A percentile compares a stretch with the other conserved stretches of the same genome.
phyloP scores from a whole-genome alignment of 2,797 vertebrate species.

The Chelidonichthys spinosus region DNA sequence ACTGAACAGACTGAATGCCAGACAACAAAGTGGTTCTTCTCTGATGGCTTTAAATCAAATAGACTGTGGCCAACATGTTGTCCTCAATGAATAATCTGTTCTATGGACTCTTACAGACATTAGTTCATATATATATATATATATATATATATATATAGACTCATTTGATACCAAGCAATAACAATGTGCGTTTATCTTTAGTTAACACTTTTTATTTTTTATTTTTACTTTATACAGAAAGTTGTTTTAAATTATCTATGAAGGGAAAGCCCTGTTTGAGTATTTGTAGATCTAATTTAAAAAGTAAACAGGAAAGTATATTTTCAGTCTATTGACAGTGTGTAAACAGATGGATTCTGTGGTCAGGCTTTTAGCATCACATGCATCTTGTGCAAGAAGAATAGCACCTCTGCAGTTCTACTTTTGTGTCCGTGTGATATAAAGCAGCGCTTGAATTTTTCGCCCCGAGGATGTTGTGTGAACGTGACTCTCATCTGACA shows the following conservation, averaged over 20 bases:
- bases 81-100: background rate
- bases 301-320: slow-evolving; percentile 14
- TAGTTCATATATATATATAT: too few relatives aligned
- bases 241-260: background rate
- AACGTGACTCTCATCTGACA: slow-evolving; percentile 9
- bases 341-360: slow-evolving; percentile 25
- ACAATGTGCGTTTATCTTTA: slow-evolving; percentile 12
- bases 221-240: background rate
- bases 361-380: slow-evolving; percentile 12
- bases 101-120: too few relatives aligned
- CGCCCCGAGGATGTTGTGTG: slow-evolving; percentile 8
- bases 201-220: slow-evolving; percentile 25
- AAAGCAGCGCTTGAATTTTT: slow-evolving; percentile 8
- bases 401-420: slow-evolving; percentile 1
- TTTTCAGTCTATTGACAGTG: slow-evolving; percentile 1
- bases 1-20: background rate
- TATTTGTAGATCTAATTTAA: slow-evolving; percentile 8
- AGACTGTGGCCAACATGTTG: slow-evolving; percentile 11
- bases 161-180: background rate
- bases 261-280: background rate
- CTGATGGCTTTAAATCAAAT: slow-evolving; percentile 9
- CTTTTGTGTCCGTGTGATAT: slow-evolving; percentile 15
- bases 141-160: background rate
- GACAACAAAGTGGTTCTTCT: slow-evolving; percentile 8
- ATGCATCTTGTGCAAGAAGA: slow-evolving; percentile 6